Base-by-base conservation (phyloP, 1,140 invertebrate species). In the Drosophila burlai region DNA sequence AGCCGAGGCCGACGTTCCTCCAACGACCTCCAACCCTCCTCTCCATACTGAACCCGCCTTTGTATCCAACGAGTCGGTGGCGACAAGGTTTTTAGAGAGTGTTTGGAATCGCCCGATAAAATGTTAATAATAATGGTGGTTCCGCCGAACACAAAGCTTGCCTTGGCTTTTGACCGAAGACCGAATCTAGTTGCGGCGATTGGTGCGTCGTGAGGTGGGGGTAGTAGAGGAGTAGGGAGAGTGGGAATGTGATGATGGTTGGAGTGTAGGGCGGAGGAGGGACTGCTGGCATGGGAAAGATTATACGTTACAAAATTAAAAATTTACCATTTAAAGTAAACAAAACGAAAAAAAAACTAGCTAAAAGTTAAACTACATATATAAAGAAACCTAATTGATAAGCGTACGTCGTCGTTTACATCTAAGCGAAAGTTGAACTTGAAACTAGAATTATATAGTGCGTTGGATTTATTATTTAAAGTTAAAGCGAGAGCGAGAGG, bases 291-390 rank as follows among this genome's bases (percentile, higher is more conserved):
- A 31, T 52, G 55, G 55, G 71, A 73, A 73, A 38, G 66, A 73
- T 61, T 61, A 68, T 76, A 81, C 80, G 85, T 89, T 90, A 90
- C 81, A 89, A 89, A 89, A 91, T 86, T 85, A 67, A 76, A 85
- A 85, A 86, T 81, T 83, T 86, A 86, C 83, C 71, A 86, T 86
- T 84, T 86, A 86, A 86, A 86, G 83, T 86, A 86, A 86, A 86
- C 80, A 68, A 77, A 76, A 77, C 62, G 54, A 57, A 57, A 57
- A 80, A 80, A 21, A 78, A 90, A 78, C 85, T 90, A 90, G 85
- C 85, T 90, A 90, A 90, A 90, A 90, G 85, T 90, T 90, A 90
- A 90, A 90, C 85, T 90, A 90, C 85, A 90, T 90, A 90, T 90
- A 90, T 91, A 90, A 90, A 80, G 86, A 85, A 80, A 90, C 86